Conservation (phyloP, 2,888 invertebrate species). For the Phyto melanocephala region DNA sequence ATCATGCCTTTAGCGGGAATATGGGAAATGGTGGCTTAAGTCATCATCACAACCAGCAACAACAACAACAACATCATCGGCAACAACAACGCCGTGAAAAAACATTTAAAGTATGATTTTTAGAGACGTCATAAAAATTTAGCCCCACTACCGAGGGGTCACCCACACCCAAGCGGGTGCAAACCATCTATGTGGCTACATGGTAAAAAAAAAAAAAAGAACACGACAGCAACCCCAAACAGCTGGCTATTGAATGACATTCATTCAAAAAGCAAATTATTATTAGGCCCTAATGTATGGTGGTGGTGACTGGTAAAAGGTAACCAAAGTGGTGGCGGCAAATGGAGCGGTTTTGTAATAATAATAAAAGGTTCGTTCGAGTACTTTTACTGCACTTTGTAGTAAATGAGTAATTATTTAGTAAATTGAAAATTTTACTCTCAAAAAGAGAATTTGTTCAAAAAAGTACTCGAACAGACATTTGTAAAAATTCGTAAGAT, state of each 20-base stretch:
- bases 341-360: conserved; percentile 73
- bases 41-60: conserved; percentile 57
- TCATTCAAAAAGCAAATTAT: conserved; percentile 22
- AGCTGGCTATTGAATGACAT: conserved; percentile 63
- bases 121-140: conserved; percentile 80
- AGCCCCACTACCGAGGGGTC: conserved; percentile 66
- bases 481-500: no score
- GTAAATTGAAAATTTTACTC: no score
- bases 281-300: conserved; percentile 20
- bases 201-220: no score
- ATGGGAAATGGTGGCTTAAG: conserved; percentile 51
- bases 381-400: no score
- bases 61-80: conserved; percentile 68
- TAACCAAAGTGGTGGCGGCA: conserved; percentile 66
- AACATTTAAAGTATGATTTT: conserved; percentile 79
- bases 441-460: no score
- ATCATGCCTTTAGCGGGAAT: conserved; percentile 47
- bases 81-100: conserved; percentile 78
- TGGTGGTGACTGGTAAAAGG: conserved; percentile 62
- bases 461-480: no score
- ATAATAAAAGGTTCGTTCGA: no score
- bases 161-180: conserved; percentile 57
- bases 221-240: conserved; percentile 19
- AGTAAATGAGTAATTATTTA: no score
- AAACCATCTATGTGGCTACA: conserved; percentile 63